Conservation (phyloP, 2,113 vertebrate species). For the Anarrhichthys ocellatus region DNA sequence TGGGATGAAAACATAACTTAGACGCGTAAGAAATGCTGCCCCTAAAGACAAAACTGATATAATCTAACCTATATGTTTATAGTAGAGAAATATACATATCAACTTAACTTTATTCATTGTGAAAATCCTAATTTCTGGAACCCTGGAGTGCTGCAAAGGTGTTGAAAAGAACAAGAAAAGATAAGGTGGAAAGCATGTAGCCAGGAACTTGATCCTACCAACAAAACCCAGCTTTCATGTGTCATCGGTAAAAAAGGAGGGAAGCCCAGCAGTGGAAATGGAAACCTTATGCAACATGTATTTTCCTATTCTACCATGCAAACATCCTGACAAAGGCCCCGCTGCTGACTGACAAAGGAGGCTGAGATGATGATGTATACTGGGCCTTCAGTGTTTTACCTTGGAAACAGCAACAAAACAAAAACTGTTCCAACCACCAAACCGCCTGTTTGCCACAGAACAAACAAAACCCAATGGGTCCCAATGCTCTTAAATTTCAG, state of each 20-base stretch:
- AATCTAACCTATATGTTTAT: background rate
- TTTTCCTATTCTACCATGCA: constrained; percentile 52
- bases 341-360: constrained; percentile 41
- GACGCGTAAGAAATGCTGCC: constrained; percentile 8
- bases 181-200: constrained; percentile 28
- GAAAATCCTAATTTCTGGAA: background rate
- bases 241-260: constrained; percentile 44
- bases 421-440: constrained; percentile 17
- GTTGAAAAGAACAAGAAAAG: constrained; percentile 11
- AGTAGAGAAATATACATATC: background rate
- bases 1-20: constrained; percentile 39
- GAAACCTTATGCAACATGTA: constrained; percentile 52
- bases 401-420: background rate
- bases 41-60: constrained; percentile 3
- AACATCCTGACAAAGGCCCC: constrained; percentile 41
- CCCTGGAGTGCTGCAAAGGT: background rate
- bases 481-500: constrained; percentile 43
- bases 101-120: background rate
- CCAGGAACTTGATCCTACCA: constrained; percentile 17
- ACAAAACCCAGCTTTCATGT: constrained; percentile 35
- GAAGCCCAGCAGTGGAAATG: constrained; percentile 48
- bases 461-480: constrained; percentile 32
- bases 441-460: constrained; percentile 17
- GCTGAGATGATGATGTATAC: background rate
- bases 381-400: background rate